Percentiles rank a stretch among this genome's conserved stretches.
phyloP scores from a whole-genome alignment of 2,888 invertebrate species.

The Cheilosia grossa region DNA sequence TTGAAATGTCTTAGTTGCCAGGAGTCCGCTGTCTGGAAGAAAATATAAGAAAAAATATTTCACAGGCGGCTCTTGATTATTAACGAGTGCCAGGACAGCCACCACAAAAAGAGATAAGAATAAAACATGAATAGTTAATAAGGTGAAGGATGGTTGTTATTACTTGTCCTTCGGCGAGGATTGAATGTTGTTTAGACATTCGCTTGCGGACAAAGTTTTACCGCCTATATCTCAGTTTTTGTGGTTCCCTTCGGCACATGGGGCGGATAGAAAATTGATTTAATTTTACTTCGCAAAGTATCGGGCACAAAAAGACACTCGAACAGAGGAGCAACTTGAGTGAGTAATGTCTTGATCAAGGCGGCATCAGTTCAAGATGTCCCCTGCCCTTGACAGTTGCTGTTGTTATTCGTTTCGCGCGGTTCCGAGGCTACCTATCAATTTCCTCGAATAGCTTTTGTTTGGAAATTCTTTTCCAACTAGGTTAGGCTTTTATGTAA shows the following conservation, averaged over 20 bases:
- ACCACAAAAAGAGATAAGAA: slow-evolving; percentile 10
- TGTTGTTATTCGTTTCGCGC: slow-evolving; percentile 9
- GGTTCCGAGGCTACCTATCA: slow-evolving; percentile 17
- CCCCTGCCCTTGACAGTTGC: slow-evolving; percentile 2
- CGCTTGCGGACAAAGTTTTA: slow-evolving; percentile 25
- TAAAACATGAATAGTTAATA: slow-evolving; percentile 51
- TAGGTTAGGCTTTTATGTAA: too few relatives aligned
- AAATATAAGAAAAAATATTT: slow-evolving; percentile 27
- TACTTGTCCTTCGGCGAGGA: background rate
- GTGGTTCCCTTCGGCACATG: background rate
- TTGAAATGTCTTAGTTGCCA: slow-evolving; percentile 18
- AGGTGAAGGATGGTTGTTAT: slow-evolving; percentile 1
- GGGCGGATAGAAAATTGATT: slow-evolving; percentile 35
- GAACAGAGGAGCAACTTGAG: background rate
- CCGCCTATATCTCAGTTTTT: slow-evolving; percentile 6
- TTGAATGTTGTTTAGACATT: background rate
- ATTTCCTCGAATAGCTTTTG: background rate
- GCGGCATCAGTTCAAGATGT: background rate
- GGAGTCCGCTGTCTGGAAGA: background rate
- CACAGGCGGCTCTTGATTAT: slow-evolving; percentile 18
- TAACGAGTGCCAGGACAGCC: slow-evolving; percentile 2
- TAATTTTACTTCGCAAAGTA: slow-evolving; percentile 27
- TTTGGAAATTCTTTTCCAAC: background rate
- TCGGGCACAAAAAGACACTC: background rate
- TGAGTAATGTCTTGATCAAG: slow-evolving; percentile 25